phyloP scores from a whole-genome alignment of 2,888 invertebrate species.

The Meganola albula region DNA sequence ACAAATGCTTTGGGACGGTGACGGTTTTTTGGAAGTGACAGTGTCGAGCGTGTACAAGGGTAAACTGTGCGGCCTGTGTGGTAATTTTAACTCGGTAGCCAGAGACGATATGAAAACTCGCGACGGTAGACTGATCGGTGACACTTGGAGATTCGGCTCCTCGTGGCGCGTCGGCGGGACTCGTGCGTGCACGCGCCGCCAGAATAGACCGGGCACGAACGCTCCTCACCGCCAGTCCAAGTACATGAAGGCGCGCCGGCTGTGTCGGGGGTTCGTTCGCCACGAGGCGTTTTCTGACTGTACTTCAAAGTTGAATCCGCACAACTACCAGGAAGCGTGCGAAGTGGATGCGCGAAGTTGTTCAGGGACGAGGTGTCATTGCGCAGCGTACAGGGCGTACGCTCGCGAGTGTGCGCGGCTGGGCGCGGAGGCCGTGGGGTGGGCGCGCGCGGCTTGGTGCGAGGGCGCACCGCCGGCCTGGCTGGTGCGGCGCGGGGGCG shows the following conservation, averaged over 20 bases:
- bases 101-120: slow-evolving; percentile 89
- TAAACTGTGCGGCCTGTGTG: slow-evolving; percentile 93
- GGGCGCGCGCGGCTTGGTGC: slow-evolving; percentile 85
- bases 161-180: slow-evolving; percentile 94
- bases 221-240: slow-evolving; percentile 72
- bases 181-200: slow-evolving; percentile 81
- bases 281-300: slow-evolving; percentile 84
- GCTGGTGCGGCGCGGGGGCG: slow-evolving; percentile 48
- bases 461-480: slow-evolving; percentile 62
- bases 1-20: slow-evolving; percentile 94
- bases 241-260: slow-evolving; percentile 57
- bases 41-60: slow-evolving; percentile 83
- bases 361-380: slow-evolving; percentile 87
- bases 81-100: slow-evolving; percentile 93
- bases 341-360: slow-evolving; percentile 93
- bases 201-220: slow-evolving; percentile 60
- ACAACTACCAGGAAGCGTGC: slow-evolving; percentile 91
- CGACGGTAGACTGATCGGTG: slow-evolving; percentile 81
- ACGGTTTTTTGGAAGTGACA: slow-evolving; percentile 93
- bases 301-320: slow-evolving; percentile 86
- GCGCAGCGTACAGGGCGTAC: slow-evolving; percentile 93
- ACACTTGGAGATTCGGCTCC: slow-evolving; percentile 85
- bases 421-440: slow-evolving; percentile 83
- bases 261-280: slow-evolving; percentile 73
- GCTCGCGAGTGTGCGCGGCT: slow-evolving; percentile 90